These are phyloP conservation scores for Amitus sp. DNA, from an alignment of 2,888 invertebrate genomes.

Conservation along the genomic window DNA sequence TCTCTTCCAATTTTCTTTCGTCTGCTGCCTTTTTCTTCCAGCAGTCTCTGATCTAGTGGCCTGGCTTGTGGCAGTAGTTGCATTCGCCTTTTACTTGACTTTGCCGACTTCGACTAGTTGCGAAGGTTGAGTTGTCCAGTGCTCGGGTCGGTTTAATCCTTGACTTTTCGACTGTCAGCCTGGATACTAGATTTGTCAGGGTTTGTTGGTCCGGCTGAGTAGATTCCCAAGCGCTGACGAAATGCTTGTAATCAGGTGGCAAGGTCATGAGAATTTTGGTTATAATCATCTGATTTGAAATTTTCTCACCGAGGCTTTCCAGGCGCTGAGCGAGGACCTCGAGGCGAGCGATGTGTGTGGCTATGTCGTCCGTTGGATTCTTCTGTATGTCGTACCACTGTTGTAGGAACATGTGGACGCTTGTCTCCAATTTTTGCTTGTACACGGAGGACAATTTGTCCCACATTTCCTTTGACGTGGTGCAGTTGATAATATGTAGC, in stretches of 20 bases:
- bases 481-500: slow-evolving; percentile 45
- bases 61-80: slow-evolving; percentile 5
- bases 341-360: slow-evolving; percentile 41
- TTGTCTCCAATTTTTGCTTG: slow-evolving; percentile 45
- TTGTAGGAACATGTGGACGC: slow-evolving; percentile 40
- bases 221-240: slow-evolving; percentile 40
- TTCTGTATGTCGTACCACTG: slow-evolving; percentile 29
- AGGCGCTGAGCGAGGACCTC: slow-evolving; percentile 37
- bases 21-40: not conserved
- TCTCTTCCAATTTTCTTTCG: not conserved
- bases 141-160: not conserved
- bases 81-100: too few species aligned
- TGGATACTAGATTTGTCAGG: slow-evolving; percentile 17
- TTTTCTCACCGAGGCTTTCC: slow-evolving; percentile 24
- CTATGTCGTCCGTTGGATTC: slow-evolving; percentile 33
- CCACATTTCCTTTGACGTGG: slow-evolving; percentile 47
- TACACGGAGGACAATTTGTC: slow-evolving; percentile 42
- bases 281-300: slow-evolving; percentile 32
- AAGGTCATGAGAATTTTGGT: slow-evolving; percentile 44
- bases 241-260: slow-evolving; percentile 25
- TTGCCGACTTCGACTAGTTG: too few species aligned
- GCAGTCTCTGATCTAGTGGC: not conserved
- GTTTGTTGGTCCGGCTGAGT: slow-evolving; percentile 13
- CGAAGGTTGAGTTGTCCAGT: not conserved
- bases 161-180: slow-evolving; percentile 26